Base-by-base conservation (phyloP, 2,113 vertebrate species). In the Catagonus wagneri region DNA sequence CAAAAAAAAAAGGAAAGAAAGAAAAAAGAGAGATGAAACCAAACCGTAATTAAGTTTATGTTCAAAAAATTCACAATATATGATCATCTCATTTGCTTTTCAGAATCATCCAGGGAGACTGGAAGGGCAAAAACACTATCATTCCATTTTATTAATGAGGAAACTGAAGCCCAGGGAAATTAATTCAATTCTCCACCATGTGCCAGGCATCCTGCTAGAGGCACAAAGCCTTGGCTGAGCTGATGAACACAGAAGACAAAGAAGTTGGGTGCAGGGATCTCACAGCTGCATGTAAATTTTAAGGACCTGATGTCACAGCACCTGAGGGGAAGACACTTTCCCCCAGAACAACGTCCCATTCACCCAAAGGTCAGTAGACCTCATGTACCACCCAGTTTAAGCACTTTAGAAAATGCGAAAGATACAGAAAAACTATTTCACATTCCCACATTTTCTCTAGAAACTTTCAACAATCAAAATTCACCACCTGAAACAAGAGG, bases 361-460 rank as follows among this genome's bases (percentile, higher is more conserved):
- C 9, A 72, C 58, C 34, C 34, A 50, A 80, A 86, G 39, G 54
- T 60, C 32, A 34, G 27, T 8, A 39, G 19, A 34, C 9, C 65
- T 66, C 63, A 89, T 4, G 39, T 22, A 66, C 27, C 34, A 58
- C 1, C 23, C 16, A 78, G 16, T 78, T 34, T 80, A 81, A 94
- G 76, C 44, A 80, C 50, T 89, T 83, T 15, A 27, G 12, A 96
- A 92, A 96, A 85, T 16, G 3, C 23, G 93, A 76, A 93, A 89
- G 23, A 65, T 25, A 54, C 3, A 11, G 29, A 71, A 88, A 36
- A 95, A 66, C n/a, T 65, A 85, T 36, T 56, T 11, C 23, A 66
- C 1, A 10, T 66, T 75, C 34, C 54, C 66, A 76, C 4, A 23
- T 92, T 86, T 83, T 71, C 32, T 54, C 66, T 94, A 68, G 56